Conservation (phyloP, 2,888 invertebrate genomes). For the Polyommatus icarus region DNA sequence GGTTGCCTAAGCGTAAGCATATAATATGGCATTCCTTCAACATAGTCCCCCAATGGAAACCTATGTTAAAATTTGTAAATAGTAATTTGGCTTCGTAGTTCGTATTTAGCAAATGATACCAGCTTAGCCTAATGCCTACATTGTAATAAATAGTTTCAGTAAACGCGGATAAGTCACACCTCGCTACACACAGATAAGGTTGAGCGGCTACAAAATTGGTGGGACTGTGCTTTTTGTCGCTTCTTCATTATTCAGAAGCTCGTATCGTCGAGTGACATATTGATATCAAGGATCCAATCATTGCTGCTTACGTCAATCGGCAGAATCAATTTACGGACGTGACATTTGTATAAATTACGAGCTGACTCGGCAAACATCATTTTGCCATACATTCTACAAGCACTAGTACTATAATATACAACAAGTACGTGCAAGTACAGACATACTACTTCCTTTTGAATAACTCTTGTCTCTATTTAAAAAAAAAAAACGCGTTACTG, state of each 20-base stretch:
- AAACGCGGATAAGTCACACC: slow-evolving; percentile 2
- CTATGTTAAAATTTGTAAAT: background rate
- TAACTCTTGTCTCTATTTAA: background rate
- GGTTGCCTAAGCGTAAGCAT: no score
- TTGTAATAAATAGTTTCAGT: background rate
- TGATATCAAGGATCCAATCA: background rate
- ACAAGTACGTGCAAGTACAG: no score
- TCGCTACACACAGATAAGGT: slow-evolving; percentile 13
- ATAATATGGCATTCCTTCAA: no score
- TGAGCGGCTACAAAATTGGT: slow-evolving; percentile 14
- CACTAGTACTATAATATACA: no score
- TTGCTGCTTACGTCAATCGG: background rate
- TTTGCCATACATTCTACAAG: background rate
- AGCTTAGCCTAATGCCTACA: background rate
- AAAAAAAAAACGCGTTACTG: no score
- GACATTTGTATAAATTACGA: background rate
- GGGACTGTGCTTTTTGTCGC: slow-evolving; percentile 11
- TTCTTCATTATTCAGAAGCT: background rate
- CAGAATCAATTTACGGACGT: background rate
- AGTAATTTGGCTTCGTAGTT: background rate
- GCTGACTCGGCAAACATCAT: background rate
- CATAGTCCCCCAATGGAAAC: no score
- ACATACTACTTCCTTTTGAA: background rate
- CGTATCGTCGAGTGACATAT: background rate
- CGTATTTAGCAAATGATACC: background rate